Conservation (phyloP, 1,140 invertebrate genomes). For the Hyles euphorbiae region DNA sequence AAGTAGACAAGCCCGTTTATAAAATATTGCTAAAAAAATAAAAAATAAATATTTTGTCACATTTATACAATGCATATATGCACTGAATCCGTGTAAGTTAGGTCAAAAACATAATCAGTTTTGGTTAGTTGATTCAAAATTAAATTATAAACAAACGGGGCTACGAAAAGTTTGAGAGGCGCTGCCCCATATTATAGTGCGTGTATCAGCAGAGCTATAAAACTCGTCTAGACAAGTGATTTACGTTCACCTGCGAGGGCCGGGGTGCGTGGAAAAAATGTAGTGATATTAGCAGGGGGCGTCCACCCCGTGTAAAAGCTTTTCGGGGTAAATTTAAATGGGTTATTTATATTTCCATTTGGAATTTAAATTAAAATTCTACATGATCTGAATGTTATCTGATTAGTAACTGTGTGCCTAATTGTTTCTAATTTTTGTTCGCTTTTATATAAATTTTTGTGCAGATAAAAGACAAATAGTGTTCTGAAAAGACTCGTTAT, state of each 20-base stretch:
- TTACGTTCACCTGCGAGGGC: constrained; percentile 51
- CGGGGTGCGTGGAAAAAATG: constrained; percentile 26
- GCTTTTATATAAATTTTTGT: not conserved
- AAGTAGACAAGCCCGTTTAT: no score
- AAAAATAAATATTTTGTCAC: no score
- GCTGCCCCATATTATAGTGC: constrained; percentile 28
- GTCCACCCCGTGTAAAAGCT: not conserved
- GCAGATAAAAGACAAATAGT: no score
- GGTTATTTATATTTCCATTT: constrained; percentile 2
- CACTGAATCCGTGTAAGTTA: no score
- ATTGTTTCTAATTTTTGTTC: not conserved
- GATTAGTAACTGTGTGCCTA: not conserved
- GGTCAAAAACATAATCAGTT: no score
- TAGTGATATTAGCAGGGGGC: constrained; percentile 3
- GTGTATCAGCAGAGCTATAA: constrained; percentile 55
- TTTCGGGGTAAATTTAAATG: constrained; percentile 3
- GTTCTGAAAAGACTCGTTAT: no score
- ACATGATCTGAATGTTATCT: not conserved
- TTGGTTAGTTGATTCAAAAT: no score
- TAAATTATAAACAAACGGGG: not conserved
- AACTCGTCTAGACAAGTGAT: constrained; percentile 66
- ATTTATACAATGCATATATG: no score
- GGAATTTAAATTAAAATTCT: not conserved
- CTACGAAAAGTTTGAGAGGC: constrained; percentile 10
- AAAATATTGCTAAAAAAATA: no score